Evolutionary conservation across 2,113 vertebrate genomes (phyloP), one percentile per base, ranked within the genome.

Genomic region (Spermophilus dauricus): DNA sequence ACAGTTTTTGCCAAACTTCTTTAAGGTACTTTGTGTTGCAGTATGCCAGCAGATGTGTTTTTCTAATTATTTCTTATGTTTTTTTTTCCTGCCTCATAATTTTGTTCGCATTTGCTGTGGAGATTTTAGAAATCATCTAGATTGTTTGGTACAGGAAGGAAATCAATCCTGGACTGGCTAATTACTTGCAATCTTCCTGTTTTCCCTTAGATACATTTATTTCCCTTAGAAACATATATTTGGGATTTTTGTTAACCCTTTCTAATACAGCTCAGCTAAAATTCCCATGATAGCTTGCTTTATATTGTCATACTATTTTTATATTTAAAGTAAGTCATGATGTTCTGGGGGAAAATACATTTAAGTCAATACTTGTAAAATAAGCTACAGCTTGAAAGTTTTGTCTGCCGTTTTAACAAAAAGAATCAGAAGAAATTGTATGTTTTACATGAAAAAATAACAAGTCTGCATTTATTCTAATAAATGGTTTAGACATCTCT

Each of bases 91-190:
- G 92, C 84, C 63, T 97, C 72, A 96, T 95, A 97, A 98, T 98
- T 97, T 93, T 76, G 81, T 86, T 96, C 96, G 65, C 94, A 97
- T 98, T 97, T 91, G 67, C 94, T 80, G 76, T 89, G 90, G 90
- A 97, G 96, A 97, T 97, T 97, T 97, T 89, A 97, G 95, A 98
- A 98, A 98, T 98, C 96, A 98, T 95, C 72, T 90, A 89, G 96
- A 98, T 98, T 98, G 98, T 98, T 96, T 96, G 22, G 53, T 81
- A 95, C 92, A 97, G 97, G 96, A 98, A 98, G 96, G 77, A 98
- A 98, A 98, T 98, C 96, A 98, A 97, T 94, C 88, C 95, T 94
- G 96, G 94, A 77, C 95, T 96, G 84, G 17, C 80, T 97, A 97
- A 97, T 96, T 96, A 89, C 90, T 97, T 78, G 77, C 77, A 96